phyloP scores from a whole-genome alignment of 1,140 invertebrate species.

The Drosophila fuyamai region DNA sequence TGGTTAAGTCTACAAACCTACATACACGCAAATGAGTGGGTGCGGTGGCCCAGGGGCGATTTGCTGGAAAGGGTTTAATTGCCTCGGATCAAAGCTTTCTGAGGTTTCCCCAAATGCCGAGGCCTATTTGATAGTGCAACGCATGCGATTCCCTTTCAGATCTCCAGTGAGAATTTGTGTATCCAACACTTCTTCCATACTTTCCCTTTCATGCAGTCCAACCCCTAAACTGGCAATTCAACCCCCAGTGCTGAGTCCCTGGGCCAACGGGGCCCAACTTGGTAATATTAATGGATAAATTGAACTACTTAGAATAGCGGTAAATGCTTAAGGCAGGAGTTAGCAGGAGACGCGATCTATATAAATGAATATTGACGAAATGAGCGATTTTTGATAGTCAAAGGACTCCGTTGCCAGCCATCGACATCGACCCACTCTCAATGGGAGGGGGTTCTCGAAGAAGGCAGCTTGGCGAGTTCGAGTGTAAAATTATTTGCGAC shows the following conservation, averaged over 20 bases:
- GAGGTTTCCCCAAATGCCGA: constrained; percentile 8
- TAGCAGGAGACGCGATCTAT: constrained; percentile 47
- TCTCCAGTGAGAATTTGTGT: constrained; percentile 26
- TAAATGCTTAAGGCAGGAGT: constrained; percentile 61
- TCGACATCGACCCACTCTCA: constrained; percentile 2
- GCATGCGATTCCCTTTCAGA: constrained; percentile 14
- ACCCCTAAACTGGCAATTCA: constrained; percentile 31
- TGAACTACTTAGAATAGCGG: constrained; percentile 69
- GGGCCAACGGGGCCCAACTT: constrained; percentile 38
- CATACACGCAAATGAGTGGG: constrained; percentile 37
- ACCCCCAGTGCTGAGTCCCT: constrained; percentile 16
- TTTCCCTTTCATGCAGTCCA: constrained; percentile 8
- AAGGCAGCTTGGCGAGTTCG: constrained; percentile 30
- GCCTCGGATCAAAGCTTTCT: constrained; percentile 24
- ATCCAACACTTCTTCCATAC: constrained; percentile 19
- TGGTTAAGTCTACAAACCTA: constrained; percentile 68
- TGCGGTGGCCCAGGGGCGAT: constrained; percentile 20
- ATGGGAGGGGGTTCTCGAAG: constrained; percentile 7
- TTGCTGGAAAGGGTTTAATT: constrained; percentile 8
- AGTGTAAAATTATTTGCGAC: constrained; percentile 78
- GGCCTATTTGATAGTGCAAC: constrained; percentile 56
- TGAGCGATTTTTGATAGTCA: constrained; percentile 79
- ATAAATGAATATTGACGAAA: constrained; percentile 50
- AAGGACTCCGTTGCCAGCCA: constrained; percentile 52
- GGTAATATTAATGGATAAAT: constrained; percentile 51